phyloP scores from a whole-genome alignment of 2,113 vertebrate species.

The Bubo bubo region DNA sequence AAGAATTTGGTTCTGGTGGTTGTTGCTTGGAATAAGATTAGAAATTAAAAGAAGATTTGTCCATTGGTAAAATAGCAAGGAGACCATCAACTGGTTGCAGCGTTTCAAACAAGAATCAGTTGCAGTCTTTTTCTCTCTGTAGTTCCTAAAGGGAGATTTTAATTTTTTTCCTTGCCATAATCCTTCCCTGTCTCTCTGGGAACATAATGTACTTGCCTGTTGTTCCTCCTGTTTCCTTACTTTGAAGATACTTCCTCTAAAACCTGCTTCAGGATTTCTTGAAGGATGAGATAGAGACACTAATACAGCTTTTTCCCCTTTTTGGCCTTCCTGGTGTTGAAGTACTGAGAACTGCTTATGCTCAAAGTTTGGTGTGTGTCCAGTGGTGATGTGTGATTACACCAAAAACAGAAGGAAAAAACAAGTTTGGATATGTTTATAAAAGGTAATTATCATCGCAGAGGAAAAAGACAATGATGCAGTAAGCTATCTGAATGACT shows the following conservation, averaged over 20 bases:
- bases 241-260: slow-evolving; percentile 61
- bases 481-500: slow-evolving; percentile 32
- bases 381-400: background rate
- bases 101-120: background rate
- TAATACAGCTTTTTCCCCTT: background rate
- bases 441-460: background rate
- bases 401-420: slow-evolving; percentile 51
- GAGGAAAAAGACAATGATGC: slow-evolving; percentile 28
- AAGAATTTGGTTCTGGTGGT: background rate
- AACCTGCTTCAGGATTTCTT: slow-evolving; percentile 55
- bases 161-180: background rate
- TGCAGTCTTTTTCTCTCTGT: background rate
- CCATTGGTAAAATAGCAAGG: background rate
- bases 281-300: slow-evolving; percentile 51
- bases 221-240: slow-evolving; percentile 51
- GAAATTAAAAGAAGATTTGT: background rate
- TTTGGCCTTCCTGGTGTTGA: slow-evolving; percentile 30
- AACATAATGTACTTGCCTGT: slow-evolving; percentile 3
- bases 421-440: slow-evolving; percentile 53
- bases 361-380: background rate
- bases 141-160: background rate
- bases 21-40: background rate
- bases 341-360: slow-evolving; percentile 11
- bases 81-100: background rate
- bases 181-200: background rate